These are phyloP conservation scores for Dufourea novaeangliae DNA, from an alignment of 1,140 invertebrate genomes.

Conservation along the genomic window DNA sequence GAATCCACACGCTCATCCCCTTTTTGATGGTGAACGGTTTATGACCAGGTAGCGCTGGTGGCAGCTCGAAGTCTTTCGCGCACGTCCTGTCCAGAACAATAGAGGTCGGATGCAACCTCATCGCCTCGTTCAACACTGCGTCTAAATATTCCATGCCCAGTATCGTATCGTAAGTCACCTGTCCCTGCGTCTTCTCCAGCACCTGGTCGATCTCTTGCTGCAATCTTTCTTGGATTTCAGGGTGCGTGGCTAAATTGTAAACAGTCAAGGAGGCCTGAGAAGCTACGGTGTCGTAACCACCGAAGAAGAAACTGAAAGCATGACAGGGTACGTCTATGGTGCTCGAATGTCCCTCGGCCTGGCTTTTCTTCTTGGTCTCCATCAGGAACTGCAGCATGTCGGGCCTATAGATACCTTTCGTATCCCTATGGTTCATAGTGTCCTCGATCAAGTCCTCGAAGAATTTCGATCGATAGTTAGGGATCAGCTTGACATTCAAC, in stretches of 20 bases:
- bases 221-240: constrained; percentile 82
- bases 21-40: constrained; percentile 69
- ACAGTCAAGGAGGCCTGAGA: constrained; percentile 77
- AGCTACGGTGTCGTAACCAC: constrained; percentile 84
- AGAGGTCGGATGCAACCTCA: constrained; percentile 83
- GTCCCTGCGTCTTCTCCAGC: constrained; percentile 71
- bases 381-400: constrained; percentile 74
- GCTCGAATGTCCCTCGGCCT: constrained; percentile 55
- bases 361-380: constrained; percentile 69
- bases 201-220: constrained; percentile 82
- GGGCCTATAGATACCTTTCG: constrained; percentile 38
- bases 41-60: constrained; percentile 52
- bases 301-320: constrained; percentile 81
- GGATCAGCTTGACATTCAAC: not conserved
- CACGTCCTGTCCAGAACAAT: constrained; percentile 80
- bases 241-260: constrained; percentile 82
- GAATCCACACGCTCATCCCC: constrained; percentile 77
- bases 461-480: too few relatives aligned
- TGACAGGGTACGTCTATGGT: constrained; percentile 82
- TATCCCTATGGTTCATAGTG: not conserved
- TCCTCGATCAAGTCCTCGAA: constrained; percentile 24
- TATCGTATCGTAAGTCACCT: constrained; percentile 77
- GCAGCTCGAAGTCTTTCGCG: constrained; percentile 81
- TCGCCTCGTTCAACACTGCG: constrained; percentile 82
- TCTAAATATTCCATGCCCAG: constrained; percentile 80